phyloP scores from a whole-genome alignment of 2,797 vertebrate species.

The Cyclura pinguis region DNA sequence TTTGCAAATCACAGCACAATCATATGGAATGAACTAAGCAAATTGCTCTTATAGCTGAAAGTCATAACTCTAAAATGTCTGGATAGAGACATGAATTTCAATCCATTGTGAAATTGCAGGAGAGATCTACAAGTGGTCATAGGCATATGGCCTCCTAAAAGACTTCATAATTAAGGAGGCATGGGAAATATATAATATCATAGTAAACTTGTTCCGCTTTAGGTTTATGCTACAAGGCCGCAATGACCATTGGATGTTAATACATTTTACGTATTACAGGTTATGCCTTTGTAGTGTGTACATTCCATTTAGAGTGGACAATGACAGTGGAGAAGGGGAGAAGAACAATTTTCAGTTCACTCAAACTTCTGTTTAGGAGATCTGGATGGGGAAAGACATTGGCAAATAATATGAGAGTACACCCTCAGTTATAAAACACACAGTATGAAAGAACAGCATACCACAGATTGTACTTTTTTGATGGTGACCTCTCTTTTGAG shows the following conservation, averaged over 20 bases:
- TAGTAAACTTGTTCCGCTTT: neutral
- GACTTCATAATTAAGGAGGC: slow-evolving; percentile 55
- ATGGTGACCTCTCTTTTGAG: slow-evolving; percentile 65
- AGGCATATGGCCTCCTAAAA: slow-evolving; percentile 63
- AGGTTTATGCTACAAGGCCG: slow-evolving; percentile 22
- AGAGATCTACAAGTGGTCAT: slow-evolving; percentile 52
- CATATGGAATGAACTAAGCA: slow-evolving; percentile 75
- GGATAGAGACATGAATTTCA: slow-evolving; percentile 68
- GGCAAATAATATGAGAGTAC: neutral
- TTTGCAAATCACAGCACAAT: slow-evolving; percentile 77
- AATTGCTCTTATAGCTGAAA: slow-evolving; percentile 73
- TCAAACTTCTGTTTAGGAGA: neutral
- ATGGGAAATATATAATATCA: slow-evolving; percentile 26
- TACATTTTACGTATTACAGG: slow-evolving; percentile 2
- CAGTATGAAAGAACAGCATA: slow-evolving; percentile 19
- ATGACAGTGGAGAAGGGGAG: too few species aligned
- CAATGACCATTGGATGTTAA: neutral
- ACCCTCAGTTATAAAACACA: neutral
- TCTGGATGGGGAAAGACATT: neutral
- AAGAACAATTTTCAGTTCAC: too few species aligned
- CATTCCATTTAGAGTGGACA: too few species aligned
- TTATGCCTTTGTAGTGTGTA: too few species aligned
- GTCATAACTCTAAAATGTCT: slow-evolving; percentile 71
- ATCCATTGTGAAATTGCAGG: slow-evolving; percentile 31
- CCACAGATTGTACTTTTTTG: slow-evolving; percentile 56